phyloP scores from a whole-genome alignment of 2,113 vertebrate species.

The Suricata suricatta region DNA sequence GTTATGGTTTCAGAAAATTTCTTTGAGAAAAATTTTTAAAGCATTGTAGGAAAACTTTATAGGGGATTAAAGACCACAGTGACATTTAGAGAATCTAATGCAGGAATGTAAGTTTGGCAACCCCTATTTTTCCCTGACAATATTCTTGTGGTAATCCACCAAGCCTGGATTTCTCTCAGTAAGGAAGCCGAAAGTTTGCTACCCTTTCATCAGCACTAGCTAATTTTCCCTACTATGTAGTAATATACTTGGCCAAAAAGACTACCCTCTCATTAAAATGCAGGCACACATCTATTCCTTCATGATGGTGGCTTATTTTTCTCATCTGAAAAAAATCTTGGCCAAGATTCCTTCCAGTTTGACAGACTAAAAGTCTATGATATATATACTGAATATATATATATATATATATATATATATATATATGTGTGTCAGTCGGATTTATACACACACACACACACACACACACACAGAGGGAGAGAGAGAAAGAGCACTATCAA shows the following conservation, averaged over 20 bases:
- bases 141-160: background rate
- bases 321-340: conserved; percentile 1
- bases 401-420: no score
- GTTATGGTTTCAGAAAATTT: conserved; percentile 54
- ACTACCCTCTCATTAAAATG: background rate
- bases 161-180: background rate
- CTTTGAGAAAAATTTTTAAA: conserved; percentile 32
- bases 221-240: background rate
- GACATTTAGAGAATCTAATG: conserved; percentile 32
- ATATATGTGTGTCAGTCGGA: no score
- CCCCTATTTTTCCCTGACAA: background rate
- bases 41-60: conserved; percentile 28
- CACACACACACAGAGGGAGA: no score
- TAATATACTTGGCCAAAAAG: background rate
- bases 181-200: background rate
- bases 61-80: conserved; percentile 19
- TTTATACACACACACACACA: no score
- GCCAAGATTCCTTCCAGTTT: background rate
- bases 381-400: no score
- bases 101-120: background rate
- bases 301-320: background rate
- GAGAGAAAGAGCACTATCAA: background rate
- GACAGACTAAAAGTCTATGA: background rate
- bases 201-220: background rate
- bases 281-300: background rate